Evolutionary conservation across 2,888 invertebrate genomes (phyloP), one percentile per base, ranked within the genome.

Genomic region (Andrena flavipes): DNA sequence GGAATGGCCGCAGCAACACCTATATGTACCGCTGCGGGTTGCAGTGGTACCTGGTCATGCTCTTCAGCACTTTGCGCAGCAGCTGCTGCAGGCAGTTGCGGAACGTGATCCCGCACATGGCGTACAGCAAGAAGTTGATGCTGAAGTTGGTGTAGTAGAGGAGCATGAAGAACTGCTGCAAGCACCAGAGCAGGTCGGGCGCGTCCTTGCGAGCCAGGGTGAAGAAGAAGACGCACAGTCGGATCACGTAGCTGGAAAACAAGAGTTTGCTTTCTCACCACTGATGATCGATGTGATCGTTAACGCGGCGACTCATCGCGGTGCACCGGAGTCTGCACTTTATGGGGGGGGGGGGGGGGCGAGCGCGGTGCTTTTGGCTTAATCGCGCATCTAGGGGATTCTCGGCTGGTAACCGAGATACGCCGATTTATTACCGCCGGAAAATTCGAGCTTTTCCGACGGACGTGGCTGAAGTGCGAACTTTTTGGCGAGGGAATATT

Each of bases 101-200:
- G 89, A 96, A 96, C 0, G 95, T 95, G 69, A 95, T 94, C 0
- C 96, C 96, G 87, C 95, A 96, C 94, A 95, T 95, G 8, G 96
- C 95, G 92, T 96, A 96, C 23, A 96, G 93, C 8, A 96, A 91
- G 90, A 96, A 96, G 91, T 96, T 96, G 78, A 96, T 95, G 90
- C 96, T 95, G 92, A 96, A 96, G 91, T 96, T 96, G 6, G 96
- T 95, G 92, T 96, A 96, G 91, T 96, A 96, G 2, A 96, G 93
- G 2, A 96, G 92, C 95, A 96, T 96, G 84, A 95, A 95, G 80
- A 96, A 94, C 87, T 96, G 95, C 84, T 96, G 96, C 33, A 95
- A 88, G 83, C 95, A 95, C 94, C 95, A 95, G 2, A 95, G 90
- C 20, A 93, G 89, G 16, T 93, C 91, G 0, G 95, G 94, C 2